Base-by-base conservation (phyloP, 2,888 invertebrate genomes). In the Lasioglossum oenotherae region DNA sequence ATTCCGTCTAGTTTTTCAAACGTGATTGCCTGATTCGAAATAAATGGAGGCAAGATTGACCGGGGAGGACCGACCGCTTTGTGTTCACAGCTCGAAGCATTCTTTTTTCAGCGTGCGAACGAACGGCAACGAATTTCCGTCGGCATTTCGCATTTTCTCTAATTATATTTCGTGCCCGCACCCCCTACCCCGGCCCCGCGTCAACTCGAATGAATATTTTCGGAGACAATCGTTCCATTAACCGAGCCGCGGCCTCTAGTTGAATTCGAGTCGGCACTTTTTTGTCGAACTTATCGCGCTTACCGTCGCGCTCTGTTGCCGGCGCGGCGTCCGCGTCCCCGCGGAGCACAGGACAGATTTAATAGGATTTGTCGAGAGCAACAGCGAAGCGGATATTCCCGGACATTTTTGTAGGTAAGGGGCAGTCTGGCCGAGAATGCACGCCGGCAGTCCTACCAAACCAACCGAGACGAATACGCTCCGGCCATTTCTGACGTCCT, bases 291-390 rank as follows among this genome's bases (percentile, higher is more conserved):
- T 85, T 84, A n/a, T 76, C 80, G 82, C 78, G 76, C 81, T 82
- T 74, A 81, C 74, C 76, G 77, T 74, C 78, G 53, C 77, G 78
- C 85, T 78, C 60, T 69, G 83, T 79, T 81, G 77, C 64, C 69
- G n/a, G 6, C 35, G 35, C 35, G 35, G 35, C 35, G 35, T 3
- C 35, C 3, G 35, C 69, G 76, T 80, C 77, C 82, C 72, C 67
- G 71, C 64, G 86, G 81, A 82, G 82, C 84, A 86, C 79, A 77
- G 82, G 78, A 81, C 72, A 86, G 74, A 83, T 89, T 92, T 90
- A 91, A 91, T 90, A 85, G 90, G 87, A 91, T 90, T 91, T 80
- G 81, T 85, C 81, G 84, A 75, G 85, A 84, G 80, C 67, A 86
- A 84, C 79, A 81, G 81, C 80, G 74, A 75, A 79, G 74, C 78